These are phyloP conservation scores for Pentalonia nigronervosa DNA, from an alignment of 1,140 invertebrate species.

Conservation along the genomic window DNA sequence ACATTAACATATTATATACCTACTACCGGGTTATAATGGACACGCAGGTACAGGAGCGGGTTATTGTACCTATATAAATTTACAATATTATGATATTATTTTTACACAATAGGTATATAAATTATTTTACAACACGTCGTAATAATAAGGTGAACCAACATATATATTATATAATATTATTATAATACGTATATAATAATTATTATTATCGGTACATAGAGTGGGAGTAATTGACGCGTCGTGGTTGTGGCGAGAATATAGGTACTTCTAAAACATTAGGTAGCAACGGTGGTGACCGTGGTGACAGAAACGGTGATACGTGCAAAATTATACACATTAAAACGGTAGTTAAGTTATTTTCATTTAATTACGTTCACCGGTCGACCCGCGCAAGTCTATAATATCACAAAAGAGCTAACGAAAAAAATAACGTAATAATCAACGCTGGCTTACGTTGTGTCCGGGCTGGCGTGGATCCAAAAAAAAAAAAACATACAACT, in stretches of 20 bases:
- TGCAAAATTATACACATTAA: too few relatives aligned
- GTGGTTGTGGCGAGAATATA: background rate
- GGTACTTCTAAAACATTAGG: background rate
- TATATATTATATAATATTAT: too few relatives aligned
- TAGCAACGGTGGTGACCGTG: background rate
- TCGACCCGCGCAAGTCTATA: background rate
- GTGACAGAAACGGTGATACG: background rate
- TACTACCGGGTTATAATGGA: background rate
- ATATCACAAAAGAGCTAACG: conserved; percentile 21
- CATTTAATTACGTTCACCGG: background rate
- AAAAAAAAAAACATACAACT: too few relatives aligned
- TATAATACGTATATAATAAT: too few relatives aligned
- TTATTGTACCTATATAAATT: background rate
- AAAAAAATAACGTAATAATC: background rate
- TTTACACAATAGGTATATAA: background rate
- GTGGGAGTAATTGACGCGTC: background rate
- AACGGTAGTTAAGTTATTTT: background rate
- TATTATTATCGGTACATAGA: background rate
- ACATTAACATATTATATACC: background rate
- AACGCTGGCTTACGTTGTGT: background rate
- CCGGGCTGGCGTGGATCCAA: too few relatives aligned
- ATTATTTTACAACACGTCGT: background rate
- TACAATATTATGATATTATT: background rate
- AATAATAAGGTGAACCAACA: background rate
- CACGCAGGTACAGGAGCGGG: background rate